These are phyloP conservation scores for Cantharis rustica DNA, from an alignment of 2,888 invertebrate species.

Conservation along the genomic window DNA sequence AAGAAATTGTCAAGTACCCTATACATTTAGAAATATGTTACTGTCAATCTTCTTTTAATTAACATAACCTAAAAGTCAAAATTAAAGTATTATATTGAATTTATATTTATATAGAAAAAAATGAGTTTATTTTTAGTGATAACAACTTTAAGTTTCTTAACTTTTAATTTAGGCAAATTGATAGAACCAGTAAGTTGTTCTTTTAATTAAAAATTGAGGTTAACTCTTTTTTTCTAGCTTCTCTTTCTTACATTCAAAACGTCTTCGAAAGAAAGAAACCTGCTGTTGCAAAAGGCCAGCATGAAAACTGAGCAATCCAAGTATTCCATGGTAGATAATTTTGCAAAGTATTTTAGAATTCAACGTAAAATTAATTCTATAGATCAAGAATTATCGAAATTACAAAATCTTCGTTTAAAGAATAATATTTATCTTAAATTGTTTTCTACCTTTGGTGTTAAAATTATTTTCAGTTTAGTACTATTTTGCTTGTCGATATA, in stretches of 20 bases:
- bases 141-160: slow-evolving; percentile 57
- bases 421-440: slow-evolving; percentile 37
- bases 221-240: slow-evolving; percentile 53
- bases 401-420: slow-evolving; percentile 36
- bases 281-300: slow-evolving; percentile 54
- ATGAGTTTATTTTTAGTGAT: slow-evolving; percentile 57
- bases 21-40: not conserved
- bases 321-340: slow-evolving; percentile 64
- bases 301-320: slow-evolving; percentile 58
- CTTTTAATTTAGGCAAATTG: slow-evolving; percentile 56
- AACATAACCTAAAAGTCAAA: slow-evolving; percentile 3
- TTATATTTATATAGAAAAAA: not conserved
- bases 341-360: slow-evolving; percentile 64
- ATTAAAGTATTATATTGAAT: not conserved
- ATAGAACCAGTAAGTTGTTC: slow-evolving; percentile 60
- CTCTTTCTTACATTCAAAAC: slow-evolving; percentile 58
- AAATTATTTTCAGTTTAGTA: slow-evolving; percentile 49
- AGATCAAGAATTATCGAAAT: slow-evolving; percentile 58
- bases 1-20: not conserved
- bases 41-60: not conserved
- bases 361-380: slow-evolving; percentile 63
- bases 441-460: slow-evolving; percentile 52
- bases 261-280: slow-evolving; percentile 55
- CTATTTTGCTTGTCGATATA: slow-evolving; percentile 54
- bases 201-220: not conserved